Percentiles rank a stretch among this genome's conserved stretches.
These are phyloP conservation scores for Cataglyphis cursor DNA, from an alignment of 2,888 invertebrate genomes.

Conservation along the genomic window DNA sequence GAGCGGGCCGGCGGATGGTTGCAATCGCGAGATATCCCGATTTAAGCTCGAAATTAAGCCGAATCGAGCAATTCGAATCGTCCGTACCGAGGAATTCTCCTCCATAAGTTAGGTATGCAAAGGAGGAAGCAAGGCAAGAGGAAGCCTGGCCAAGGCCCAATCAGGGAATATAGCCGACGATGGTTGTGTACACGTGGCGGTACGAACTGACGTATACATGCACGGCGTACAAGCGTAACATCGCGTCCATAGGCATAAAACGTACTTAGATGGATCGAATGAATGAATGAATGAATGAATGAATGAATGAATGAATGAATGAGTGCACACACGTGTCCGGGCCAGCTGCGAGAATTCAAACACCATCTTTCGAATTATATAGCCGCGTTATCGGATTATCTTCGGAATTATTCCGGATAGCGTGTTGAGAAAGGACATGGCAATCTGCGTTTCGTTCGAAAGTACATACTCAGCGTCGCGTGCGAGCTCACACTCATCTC, in stretches of 20 bases:
- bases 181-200: conserved; percentile 60
- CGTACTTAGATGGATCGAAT: conserved; percentile 35
- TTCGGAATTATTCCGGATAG: conserved; percentile 71
- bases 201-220: conserved; percentile 1
- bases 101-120: conserved; percentile 83
- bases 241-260: conserved; percentile 8
- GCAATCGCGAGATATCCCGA: conserved; percentile 60
- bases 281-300: conserved; percentile 46
- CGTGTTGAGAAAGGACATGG: conserved; percentile 14
- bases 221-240: neutral
- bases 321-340: conserved; percentile 60
- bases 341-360: conserved; percentile 74
- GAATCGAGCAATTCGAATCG: conserved; percentile 69
- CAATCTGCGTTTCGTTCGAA: conserved; percentile 1
- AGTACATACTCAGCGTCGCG: conserved; percentile 5
- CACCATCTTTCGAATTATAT: conserved; percentile 75
- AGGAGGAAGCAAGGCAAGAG: conserved; percentile 76
- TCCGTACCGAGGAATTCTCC: conserved; percentile 69
- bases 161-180: conserved; percentile 76
- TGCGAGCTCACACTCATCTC: conserved; percentile 12
- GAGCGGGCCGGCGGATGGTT: conserved; percentile 9
- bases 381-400: conserved; percentile 72
- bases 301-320: conserved; percentile 74
- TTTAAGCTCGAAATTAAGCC: conserved; percentile 75
- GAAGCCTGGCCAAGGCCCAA: conserved; percentile 77